Evolutionary conservation across 2,888 invertebrate species (phyloP).

Genomic region (Cataglyphis cursor): DNA sequence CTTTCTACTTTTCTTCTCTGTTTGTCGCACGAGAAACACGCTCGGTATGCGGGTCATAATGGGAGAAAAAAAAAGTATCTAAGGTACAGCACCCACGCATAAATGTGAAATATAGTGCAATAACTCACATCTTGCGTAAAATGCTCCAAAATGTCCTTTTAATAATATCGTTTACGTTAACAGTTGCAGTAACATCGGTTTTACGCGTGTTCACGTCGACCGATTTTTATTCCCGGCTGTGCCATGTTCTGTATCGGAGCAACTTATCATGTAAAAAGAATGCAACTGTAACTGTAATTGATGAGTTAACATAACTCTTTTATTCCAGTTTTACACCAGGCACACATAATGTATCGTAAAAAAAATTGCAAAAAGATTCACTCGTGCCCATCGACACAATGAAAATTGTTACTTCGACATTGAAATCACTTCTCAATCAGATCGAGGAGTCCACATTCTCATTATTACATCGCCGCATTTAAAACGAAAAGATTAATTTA

Average conservation of each 20-base stretch:
- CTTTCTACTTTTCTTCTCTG: not conserved
- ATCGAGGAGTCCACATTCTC: not conserved
- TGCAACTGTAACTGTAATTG: constrained; percentile 26
- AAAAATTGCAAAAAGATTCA: constrained; percentile 1
- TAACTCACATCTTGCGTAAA: constrained; percentile 44
- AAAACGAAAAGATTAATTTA: not conserved
- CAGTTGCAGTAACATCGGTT: constrained; percentile 19
- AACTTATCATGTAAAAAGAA: constrained; percentile 36
- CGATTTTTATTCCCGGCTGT: constrained; percentile 40
- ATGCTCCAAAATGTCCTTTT: constrained; percentile 36
- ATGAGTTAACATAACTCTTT: constrained; percentile 1
- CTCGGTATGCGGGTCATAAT: constrained; percentile 30
- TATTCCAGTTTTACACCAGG: constrained; percentile 6
- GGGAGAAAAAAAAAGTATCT: constrained; percentile 6
- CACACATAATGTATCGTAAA: constrained; percentile 8
- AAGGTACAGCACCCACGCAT: constrained; percentile 25
- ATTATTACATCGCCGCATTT: not conserved
- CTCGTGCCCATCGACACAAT: constrained; percentile 9
- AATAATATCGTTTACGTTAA: constrained; percentile 46
- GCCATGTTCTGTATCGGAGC: constrained; percentile 23
- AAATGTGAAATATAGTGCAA: constrained; percentile 36
- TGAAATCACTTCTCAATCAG: constrained; percentile 16
- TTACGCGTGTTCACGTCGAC: constrained; percentile 18
- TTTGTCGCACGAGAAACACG: constrained; percentile 16
- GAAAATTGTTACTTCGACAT: constrained; percentile 16